These are phyloP conservation scores for Drosophila novamexicana DNA, from an alignment of 1,140 invertebrate genomes.

Conservation along the genomic window DNA sequence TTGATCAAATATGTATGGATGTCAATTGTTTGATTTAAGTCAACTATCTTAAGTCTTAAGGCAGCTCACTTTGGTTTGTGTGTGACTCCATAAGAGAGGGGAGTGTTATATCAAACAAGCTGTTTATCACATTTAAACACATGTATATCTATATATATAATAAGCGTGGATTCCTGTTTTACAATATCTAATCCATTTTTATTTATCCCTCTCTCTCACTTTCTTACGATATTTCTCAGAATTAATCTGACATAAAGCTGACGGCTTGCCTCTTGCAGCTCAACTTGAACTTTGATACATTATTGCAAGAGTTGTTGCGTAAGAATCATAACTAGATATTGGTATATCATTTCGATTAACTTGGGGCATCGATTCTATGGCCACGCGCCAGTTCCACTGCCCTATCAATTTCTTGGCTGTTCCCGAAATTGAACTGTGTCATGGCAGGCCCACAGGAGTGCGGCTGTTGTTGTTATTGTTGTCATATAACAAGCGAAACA, in stretches of 20 bases:
- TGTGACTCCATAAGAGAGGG: too few species aligned
- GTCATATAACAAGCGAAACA: slow-evolving; percentile 40
- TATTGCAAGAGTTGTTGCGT: not conserved
- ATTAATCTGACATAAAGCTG: not conserved
- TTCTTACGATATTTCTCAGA: not conserved
- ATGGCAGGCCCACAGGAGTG: slow-evolving; percentile 62
- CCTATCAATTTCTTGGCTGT: slow-evolving; percentile 33
- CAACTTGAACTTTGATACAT: not conserved
- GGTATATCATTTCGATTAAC: slow-evolving; percentile 1
- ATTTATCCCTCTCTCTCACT: too few species aligned
- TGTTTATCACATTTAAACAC: too few species aligned
- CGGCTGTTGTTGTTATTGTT: slow-evolving; percentile 57
- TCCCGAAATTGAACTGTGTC: slow-evolving; percentile 74
- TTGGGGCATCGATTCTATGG: not conserved
- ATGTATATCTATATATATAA: too few species aligned
- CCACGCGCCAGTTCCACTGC: slow-evolving; percentile 4
- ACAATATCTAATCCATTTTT: too few species aligned
- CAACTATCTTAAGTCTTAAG: not conserved
- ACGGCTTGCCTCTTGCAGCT: not conserved
- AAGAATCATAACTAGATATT: not conserved
- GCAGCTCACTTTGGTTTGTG: too few species aligned
- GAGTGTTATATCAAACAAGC: too few species aligned
- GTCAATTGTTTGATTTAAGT: slow-evolving; percentile 2
- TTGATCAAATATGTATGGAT: slow-evolving; percentile 10
- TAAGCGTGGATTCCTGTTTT: too few species aligned